phyloP scores from a whole-genome alignment of 1,140 invertebrate species.

The Dufourea novaeangliae region DNA sequence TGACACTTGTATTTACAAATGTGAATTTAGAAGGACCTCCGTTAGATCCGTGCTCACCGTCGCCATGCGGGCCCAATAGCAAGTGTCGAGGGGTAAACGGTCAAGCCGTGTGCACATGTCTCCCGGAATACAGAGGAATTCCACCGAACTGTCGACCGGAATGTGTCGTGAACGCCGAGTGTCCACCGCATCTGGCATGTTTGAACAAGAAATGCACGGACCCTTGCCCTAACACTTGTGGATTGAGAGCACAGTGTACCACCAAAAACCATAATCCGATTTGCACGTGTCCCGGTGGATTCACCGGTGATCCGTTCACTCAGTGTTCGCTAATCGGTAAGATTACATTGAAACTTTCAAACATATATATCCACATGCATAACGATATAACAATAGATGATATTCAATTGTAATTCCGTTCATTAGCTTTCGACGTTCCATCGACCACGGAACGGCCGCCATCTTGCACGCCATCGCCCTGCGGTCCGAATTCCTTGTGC shows the following conservation, averaged over 20 bases:
- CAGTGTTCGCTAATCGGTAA: conserved; percentile 82
- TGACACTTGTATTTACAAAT: background rate
- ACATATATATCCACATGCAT: background rate
- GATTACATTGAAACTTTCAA: background rate
- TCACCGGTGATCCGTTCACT: conserved; percentile 89
- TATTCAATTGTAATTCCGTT: background rate
- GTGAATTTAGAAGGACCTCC: conserved; percentile 55
- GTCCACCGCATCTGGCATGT: conserved; percentile 82
- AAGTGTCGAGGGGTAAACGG: conserved; percentile 81
- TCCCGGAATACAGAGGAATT: conserved; percentile 81
- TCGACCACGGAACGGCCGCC: conserved; percentile 84
- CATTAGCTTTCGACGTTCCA: background rate
- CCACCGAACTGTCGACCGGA: conserved; percentile 83
- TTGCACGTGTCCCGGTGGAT: conserved; percentile 87
- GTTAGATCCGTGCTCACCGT: conserved; percentile 81
- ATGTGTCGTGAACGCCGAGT: conserved; percentile 83
- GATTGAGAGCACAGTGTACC: conserved; percentile 81
- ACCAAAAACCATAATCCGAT: conserved; percentile 84
- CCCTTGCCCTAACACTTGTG: conserved; percentile 84
- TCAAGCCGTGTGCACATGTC: conserved; percentile 83
- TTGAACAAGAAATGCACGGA: conserved; percentile 83
- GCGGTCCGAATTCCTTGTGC: conserved; percentile 91
- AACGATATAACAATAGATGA: no score
- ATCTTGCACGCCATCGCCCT: conserved; percentile 89
- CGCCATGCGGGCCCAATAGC: conserved; percentile 84